Evolutionary conservation across 2,113 vertebrate genomes (phyloP).

Genomic region (Sciurus niger): DNA sequence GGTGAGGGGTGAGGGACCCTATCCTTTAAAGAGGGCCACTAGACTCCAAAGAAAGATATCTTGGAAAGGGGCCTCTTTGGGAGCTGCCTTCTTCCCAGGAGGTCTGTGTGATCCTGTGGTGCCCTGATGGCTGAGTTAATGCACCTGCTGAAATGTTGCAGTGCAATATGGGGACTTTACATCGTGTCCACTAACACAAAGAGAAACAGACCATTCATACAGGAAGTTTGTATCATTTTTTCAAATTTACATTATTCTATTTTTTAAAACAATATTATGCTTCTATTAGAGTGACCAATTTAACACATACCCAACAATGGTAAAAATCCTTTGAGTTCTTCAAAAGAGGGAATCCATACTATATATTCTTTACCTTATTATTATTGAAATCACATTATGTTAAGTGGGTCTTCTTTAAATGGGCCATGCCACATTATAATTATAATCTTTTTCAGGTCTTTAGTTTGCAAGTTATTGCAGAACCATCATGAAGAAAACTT

Average conservation of each 20-base stretch:
- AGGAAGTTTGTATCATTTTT: slow-evolving; percentile 27
- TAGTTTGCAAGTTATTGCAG: slow-evolving; percentile 74
- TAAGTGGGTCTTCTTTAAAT: slow-evolving; percentile 75
- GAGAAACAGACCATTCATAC: background rate
- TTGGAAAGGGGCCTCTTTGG: slow-evolving; percentile 43
- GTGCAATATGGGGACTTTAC: background rate
- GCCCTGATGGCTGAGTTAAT: slow-evolving; percentile 7
- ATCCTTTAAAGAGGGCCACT: slow-evolving; percentile 58
- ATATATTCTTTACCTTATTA: slow-evolving; percentile 59
- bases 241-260: slow-evolving; percentile 31
- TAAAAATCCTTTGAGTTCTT: slow-evolving; percentile 60
- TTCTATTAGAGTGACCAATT: slow-evolving; percentile 46
- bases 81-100: slow-evolving; percentile 14
- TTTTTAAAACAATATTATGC: background rate
- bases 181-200: background rate
- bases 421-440: slow-evolving; percentile 49
- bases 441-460: slow-evolving; percentile 66
- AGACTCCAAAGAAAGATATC: slow-evolving; percentile 58
- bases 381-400: slow-evolving; percentile 59
- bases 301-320: background rate
- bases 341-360: slow-evolving; percentile 14
- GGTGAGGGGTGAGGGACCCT: slow-evolving; percentile 45
- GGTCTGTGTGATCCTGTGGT: slow-evolving; percentile 51
- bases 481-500: slow-evolving; percentile 61
- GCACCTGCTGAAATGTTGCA: background rate